Evolutionary conservation across 2,888 invertebrate species (phyloP), one percentile per base, ranked within the genome.

Genomic region (Pheosia tremula): DNA sequence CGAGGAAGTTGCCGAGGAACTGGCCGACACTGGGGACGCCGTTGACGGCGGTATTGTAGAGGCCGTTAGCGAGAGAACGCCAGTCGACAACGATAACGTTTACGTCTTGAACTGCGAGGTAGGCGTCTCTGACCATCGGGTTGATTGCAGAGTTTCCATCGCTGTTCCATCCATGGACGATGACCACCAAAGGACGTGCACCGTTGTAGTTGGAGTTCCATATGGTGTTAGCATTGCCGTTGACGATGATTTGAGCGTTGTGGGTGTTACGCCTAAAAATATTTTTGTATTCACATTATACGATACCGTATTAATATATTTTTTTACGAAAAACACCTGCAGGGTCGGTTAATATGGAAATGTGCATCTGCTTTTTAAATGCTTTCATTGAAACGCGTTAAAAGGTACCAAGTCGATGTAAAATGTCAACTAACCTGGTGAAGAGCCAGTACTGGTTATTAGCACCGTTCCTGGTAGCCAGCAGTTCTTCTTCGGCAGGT

Each of bases 71-170:
- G 0, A 83, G 71, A 4, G 61, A 52, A 1, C 79, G 68, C 90
- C 90, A 90, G 67, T 90, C 90, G 0, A 90, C 80, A 6, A 90
- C 86, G 38, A 90, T 89, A 3, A 89, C 87, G 62, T 90, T 90
- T 38, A 66, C 71, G 59, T 87, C 83, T 41, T 76, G 72, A 5
- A 81, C 80, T 0, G 80, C 82, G 8, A 89, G 80, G 77, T 86
- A 86, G 6, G 88, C 89, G 5, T 82, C 68, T 3, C 81, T 86
- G 58, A 88, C 75, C 13, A 76, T 60, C 5, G 81, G 75, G 65
- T 89, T 88, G 56, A 88, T 70, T 3, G 65, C 70, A 9, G 84
- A 78, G 71, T 84, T 81, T 37, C 85, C 85, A 49, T 84, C 73
- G 65, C 79, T 85, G 71, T 84, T 87, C 90, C 89, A 90, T 9